Base-by-base conservation (phyloP, 2,888 invertebrate genomes). In the Clanis bilineata region DNA sequence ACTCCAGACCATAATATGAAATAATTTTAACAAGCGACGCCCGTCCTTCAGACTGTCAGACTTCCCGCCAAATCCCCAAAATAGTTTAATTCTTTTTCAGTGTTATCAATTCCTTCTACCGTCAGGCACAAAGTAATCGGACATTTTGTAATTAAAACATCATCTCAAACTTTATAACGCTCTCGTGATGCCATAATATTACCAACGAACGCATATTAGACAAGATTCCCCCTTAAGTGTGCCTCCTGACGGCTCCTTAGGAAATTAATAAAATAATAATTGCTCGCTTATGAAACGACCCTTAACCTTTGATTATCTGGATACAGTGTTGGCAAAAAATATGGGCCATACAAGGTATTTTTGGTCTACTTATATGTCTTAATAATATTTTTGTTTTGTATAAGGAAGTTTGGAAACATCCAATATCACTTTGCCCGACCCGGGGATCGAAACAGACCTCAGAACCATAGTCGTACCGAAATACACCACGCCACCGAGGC, bases 251-350 rank as follows among this genome's bases (percentile, higher is more conserved):
- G 67, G 69, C 66, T 73, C 68, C 74, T 74, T 66, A 74, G 73
- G 74, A 79, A 76, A 84, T 83, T 85, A 83, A 82, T 83, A 80
- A 82, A 82, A 83, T 83, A 77, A 78, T 83, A 81, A 83, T 82
- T 82, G 75, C 74, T 69, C 68, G 66, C 68, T 69, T 70, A 73
- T 66, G 65, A 72, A 82, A 74, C 72, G 64, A 68, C 67, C 59
- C 62, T 62, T 66, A 69, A 77, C 74, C 67, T 73, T 71, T 71
- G 68, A 76, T 78, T 74, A 76, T 69, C 68, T 66, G 60, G n/a
- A 54, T 71, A 69, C 62, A 69, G 56, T 74, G 63, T 54, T 3
- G 67, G 72, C 63, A 72, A 64, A 12, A 4, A 59, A 64, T 64
- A 64, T 21, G 23, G 38, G 36, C 9, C 36, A 9, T 36, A 36